Percentiles rank a stretch among this genome's conserved stretches.
Evolutionary conservation across 2,797 vertebrate species (phyloP).

Genomic region (Malacoctenus gilli): DNA sequence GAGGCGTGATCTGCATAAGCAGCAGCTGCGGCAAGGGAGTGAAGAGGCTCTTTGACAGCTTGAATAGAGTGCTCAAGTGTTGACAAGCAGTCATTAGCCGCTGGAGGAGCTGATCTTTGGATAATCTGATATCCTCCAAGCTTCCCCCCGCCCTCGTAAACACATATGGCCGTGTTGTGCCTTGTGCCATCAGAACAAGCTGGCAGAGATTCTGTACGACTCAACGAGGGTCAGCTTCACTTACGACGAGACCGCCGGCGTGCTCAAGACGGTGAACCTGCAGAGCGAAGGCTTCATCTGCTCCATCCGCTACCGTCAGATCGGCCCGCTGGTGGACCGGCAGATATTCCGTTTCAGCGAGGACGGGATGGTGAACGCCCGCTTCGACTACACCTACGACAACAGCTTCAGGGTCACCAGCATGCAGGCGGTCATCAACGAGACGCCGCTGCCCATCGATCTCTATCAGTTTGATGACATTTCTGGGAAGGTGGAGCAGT

Average conservation of each 20-base stretch:
- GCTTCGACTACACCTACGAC: constrained; percentile 99
- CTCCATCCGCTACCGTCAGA: constrained; percentile 96
- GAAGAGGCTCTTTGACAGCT: constrained; percentile 9
- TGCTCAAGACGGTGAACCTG: constrained; percentile 97
- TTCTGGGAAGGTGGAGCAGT: constrained; percentile 98
- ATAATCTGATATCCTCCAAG: not conserved
- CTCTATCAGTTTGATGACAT: constrained; percentile 99
- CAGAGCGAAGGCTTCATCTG: constrained; percentile 99
- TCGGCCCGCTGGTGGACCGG: constrained; percentile 94
- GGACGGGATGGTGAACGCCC: constrained; percentile 97
- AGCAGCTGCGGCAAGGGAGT: constrained; percentile 3
- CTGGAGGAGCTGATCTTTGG: no score
- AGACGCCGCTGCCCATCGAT: constrained; percentile 96
- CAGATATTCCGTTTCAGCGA: constrained; percentile 99
- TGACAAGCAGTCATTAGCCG: not conserved
- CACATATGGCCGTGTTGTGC: not conserved
- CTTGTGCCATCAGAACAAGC: constrained; percentile 86
- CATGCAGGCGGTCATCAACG: constrained; percentile 99
- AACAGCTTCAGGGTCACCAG: constrained; percentile 98
- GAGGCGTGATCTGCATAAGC: not conserved
- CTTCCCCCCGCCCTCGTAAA: constrained; percentile 9
- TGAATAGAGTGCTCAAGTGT: constrained; percentile 1
- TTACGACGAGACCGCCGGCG: constrained; percentile 95
- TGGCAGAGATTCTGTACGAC: constrained; percentile 97
- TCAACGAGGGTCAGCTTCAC: constrained; percentile 98